These are phyloP conservation scores for Goniozus legneri DNA, from an alignment of 1,140 invertebrate genomes.

Conservation along the genomic window DNA sequence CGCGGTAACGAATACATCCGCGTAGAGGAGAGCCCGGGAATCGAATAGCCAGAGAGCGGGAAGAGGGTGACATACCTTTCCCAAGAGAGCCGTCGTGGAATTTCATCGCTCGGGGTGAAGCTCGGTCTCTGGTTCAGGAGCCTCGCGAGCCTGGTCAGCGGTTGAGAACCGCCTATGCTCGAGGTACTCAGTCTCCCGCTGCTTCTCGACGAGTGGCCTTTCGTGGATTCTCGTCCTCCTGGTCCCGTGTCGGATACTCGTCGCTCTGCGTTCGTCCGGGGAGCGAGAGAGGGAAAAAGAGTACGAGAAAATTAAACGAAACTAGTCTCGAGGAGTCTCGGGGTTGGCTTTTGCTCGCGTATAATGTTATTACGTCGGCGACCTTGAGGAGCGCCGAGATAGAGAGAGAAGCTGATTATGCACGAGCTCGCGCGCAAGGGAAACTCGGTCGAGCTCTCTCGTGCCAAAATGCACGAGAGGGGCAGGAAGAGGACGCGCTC, in stretches of 20 bases:
- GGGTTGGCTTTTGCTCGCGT: no score
- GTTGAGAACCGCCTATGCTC: constrained; percentile 43
- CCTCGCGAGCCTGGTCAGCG: constrained; percentile 65
- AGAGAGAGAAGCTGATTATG: no score
- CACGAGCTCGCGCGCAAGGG: no score
- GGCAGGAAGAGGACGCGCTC: no score
- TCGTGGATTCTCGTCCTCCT: constrained; percentile 28
- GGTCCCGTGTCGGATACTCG: constrained; percentile 45
- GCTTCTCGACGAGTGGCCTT: constrained; percentile 32
- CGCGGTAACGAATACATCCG: no score
- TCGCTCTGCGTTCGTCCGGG: constrained; percentile 42
- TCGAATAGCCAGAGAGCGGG: not conserved
- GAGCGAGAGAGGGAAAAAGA: no score
- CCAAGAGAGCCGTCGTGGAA: constrained; percentile 70
- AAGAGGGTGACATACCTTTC: constrained; percentile 61
- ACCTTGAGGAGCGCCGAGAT: no score
- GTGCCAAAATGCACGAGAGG: no score
- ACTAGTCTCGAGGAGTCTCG: no score
- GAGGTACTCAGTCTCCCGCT: constrained; percentile 40
- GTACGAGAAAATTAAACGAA: not conserved
- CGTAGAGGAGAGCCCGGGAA: not conserved
- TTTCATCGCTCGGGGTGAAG: constrained; percentile 49
- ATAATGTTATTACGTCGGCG: no score
- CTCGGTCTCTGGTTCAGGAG: constrained; percentile 63
- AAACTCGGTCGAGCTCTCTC: no score